Evolutionary conservation across 1,140 invertebrate species (phyloP).

Genomic region (Coenobita brevimanus): DNA sequence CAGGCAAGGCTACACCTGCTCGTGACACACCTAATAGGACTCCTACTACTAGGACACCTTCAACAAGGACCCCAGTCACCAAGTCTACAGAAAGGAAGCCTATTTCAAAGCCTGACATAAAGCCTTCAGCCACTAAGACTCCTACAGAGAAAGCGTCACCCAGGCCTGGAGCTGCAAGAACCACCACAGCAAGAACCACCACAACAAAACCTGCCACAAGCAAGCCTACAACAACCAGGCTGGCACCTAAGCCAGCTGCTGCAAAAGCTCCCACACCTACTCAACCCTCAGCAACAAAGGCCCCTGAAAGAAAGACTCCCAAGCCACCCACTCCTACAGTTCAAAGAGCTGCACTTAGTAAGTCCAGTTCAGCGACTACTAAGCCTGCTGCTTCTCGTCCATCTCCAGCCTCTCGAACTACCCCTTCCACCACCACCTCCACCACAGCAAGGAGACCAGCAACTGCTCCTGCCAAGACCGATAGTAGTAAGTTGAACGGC

Average conservation of each 20-base stretch:
- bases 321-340: conserved; percentile 23
- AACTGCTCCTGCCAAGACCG: conserved; percentile 37
- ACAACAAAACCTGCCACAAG: conserved; percentile 12
- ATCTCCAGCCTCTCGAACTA: conserved; percentile 23
- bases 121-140: conserved; percentile 8
- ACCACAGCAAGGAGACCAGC: conserved; percentile 33
- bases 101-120: neutral
- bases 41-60: conserved; percentile 37
- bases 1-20: conserved; percentile 50
- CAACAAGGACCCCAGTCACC: conserved; percentile 20
- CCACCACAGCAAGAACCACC: conserved; percentile 7
- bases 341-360: conserved; percentile 37
- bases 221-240: conserved; percentile 19
- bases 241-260: conserved; percentile 29
- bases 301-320: neutral
- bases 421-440: conserved; percentile 21
- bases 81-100: conserved; percentile 45
- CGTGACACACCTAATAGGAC: conserved; percentile 73
- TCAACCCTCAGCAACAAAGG: neutral
- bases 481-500: conserved; percentile 35
- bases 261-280: neutral
- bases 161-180: conserved; percentile 18
- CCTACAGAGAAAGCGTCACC: no score
- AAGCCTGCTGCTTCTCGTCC: conserved; percentile 44
- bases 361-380: conserved; percentile 33